Evolutionary conservation across 2,113 vertebrate genomes (phyloP), one percentile per base, ranked within the genome.

Genomic region (Hypocryptadius cinnamomeus): DNA sequence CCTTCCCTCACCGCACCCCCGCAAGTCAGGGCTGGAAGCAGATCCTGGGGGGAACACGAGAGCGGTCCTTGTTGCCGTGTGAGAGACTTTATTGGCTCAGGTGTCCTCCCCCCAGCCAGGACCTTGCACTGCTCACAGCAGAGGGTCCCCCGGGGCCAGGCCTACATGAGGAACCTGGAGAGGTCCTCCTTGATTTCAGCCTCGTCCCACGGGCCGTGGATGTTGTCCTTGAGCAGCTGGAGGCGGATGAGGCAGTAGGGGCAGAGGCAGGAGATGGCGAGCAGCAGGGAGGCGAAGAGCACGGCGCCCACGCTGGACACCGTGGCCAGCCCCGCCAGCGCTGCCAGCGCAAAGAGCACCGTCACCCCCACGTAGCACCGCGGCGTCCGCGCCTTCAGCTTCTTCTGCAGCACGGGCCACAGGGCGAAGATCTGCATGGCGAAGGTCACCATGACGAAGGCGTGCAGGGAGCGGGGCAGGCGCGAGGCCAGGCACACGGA

Each of bases 131-230:
- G 70, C 44, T 44, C 15, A 25, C 50, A 77, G 61, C 64, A 44
- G 18, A 69, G 30, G 13, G 42, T 39, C 20, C n/a, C 33, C 9
- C 13, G 1, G 0, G 27, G 47, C 53, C 63, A 31, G 35, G 45
- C 27, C 97, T 96, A 98, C 93, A 95, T 97, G 66, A 98, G 97
- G 93, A 99, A 98, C 87, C 93, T 97, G 74, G 98, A 98, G 47
- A 99, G 97, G 86, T 99, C 99, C 93, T 99, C 99, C 21, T 98
- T 98, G 95, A 99, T 99, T 95, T 99, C 99, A 4, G 99, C 99
- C 96, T 99, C 99, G 3, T 99, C 99, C 99, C 99, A 99, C 0
- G 99, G 99, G 21, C 99, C 99, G 0, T 99, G 98, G 85, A 99
- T 99, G 95, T 99, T 99, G 97, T 99, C 99, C 94, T 99, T 99